A percentile compares a stretch with the other conserved stretches of the same genome.
These are phyloP conservation scores for Parauchenoglanis ngamensis DNA, from an alignment of 2,797 vertebrate species.

Conservation along the genomic window DNA sequence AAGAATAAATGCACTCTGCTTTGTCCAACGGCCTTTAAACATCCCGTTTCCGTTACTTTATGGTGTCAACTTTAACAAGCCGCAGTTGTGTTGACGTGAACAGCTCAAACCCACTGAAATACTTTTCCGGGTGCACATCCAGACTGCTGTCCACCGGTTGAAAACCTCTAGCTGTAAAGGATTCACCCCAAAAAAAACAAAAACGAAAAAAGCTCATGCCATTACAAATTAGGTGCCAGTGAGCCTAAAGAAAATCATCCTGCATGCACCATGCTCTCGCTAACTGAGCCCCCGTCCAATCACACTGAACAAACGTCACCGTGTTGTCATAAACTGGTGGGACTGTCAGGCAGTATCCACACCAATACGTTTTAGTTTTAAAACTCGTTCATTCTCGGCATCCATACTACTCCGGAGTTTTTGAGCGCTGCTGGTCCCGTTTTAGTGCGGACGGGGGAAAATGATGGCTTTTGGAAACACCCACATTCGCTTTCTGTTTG, in stretches of 20 bases:
- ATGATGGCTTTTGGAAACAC: too few relatives aligned
- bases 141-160: too few relatives aligned
- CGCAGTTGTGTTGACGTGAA: background rate
- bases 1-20: background rate
- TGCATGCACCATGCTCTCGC: background rate
- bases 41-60: background rate
- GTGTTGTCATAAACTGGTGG: background rate
- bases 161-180: background rate
- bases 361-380: too few relatives aligned
- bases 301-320: slow-evolving; percentile 8
- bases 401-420: too few relatives aligned
- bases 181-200: background rate
- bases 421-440: too few relatives aligned
- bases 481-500: too few relatives aligned
- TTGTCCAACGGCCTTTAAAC: background rate
- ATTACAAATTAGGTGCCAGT: background rate
- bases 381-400: too few relatives aligned
- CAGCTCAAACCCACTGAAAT: background rate
- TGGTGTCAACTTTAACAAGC: background rate
- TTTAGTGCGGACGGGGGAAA: too few relatives aligned
- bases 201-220: too few relatives aligned
- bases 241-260: background rate
- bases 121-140: background rate
- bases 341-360: background rate
- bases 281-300: too few relatives aligned